Percentiles rank a stretch among this genome's conserved stretches.
Evolutionary conservation across 1,140 invertebrate genomes (phyloP).

Genomic region (Lamellibrachia luymesi): DNA sequence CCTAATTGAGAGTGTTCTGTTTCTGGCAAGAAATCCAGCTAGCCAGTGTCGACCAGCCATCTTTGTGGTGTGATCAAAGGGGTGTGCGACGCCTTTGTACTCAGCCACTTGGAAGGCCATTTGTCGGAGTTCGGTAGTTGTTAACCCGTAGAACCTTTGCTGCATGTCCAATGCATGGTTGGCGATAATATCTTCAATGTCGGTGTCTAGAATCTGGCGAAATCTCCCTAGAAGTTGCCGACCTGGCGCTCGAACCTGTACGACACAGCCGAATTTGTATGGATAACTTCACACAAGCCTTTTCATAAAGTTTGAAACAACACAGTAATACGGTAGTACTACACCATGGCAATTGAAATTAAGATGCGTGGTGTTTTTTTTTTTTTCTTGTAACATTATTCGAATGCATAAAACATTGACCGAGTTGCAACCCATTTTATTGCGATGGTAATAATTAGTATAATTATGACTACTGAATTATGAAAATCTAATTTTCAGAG

Average conservation of each 20-base stretch:
- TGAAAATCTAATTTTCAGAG: too few species aligned
- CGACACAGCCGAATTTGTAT: neutral
- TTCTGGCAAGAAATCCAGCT: conserved; percentile 17
- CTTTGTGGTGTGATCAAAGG: conserved; percentile 6
- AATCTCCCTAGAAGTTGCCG: conserved; percentile 10
- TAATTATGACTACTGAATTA: neutral
- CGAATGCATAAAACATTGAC: conserved; percentile 13
- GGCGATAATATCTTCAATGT: conserved; percentile 16
- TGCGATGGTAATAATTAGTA: conserved; percentile 12
- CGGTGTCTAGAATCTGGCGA: conserved; percentile 12
- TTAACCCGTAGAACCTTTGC: conserved; percentile 4
- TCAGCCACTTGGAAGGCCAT: neutral
- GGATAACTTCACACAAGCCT: conserved; percentile 3
- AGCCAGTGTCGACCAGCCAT: conserved; percentile 16
- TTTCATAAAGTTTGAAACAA: neutral
- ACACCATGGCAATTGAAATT: conserved; percentile 13
- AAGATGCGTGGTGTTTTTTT: neutral
- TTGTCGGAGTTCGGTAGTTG: conserved; percentile 15
- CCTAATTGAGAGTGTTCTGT: conserved; percentile 36
- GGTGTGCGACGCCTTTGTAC: conserved; percentile 7
- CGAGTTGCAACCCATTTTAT: conserved; percentile 14
- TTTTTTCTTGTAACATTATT: conserved; percentile 8
- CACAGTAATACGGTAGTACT: conserved; percentile 3
- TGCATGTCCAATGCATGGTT: conserved; percentile 11
- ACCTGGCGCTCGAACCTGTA: conserved; percentile 9